A percentile compares a stretch with the other conserved stretches of the same genome.
These are phyloP conservation scores for Dendronephthya gigantea DNA, from an alignment of 64 coral and sea anemone species.

Conservation along the genomic window DNA sequence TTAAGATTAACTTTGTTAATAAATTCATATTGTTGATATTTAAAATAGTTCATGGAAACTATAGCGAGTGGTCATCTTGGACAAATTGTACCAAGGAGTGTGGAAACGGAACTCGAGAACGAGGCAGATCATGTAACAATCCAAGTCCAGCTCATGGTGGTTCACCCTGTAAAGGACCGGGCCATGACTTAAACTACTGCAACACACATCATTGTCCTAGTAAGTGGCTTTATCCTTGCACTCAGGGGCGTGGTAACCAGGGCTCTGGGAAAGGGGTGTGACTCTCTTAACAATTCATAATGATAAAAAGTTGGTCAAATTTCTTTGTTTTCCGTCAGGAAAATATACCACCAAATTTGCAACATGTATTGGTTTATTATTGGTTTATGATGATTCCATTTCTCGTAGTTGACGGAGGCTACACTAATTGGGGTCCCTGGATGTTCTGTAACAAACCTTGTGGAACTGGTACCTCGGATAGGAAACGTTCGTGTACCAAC, in stretches of 20 bases:
- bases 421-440: neutral
- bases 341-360: too few relatives aligned
- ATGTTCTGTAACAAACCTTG: neutral
- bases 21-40: too few relatives aligned
- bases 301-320: too few relatives aligned
- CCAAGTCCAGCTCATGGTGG: slow-evolving; percentile 31
- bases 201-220: neutral
- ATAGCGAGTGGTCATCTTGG: slow-evolving; percentile 33
- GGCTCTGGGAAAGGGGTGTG: too few relatives aligned
- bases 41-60: slow-evolving; percentile 38
- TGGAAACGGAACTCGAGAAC: slow-evolving; percentile 12
- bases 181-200: neutral
- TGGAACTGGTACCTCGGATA: neutral
- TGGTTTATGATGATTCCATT: too few relatives aligned
- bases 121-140: slow-evolving; percentile 15
- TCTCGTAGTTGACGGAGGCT: neutral
- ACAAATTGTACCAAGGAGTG: slow-evolving; percentile 12
- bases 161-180: slow-evolving; percentile 12
- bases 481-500: neutral
- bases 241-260: too few relatives aligned
- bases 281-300: too few relatives aligned
- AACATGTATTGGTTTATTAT: too few relatives aligned
- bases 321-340: too few relatives aligned
- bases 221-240: too few relatives aligned
- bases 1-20: too few relatives aligned